Evolutionary conservation across 1,140 invertebrate genomes (phyloP).

Genomic region (Drosophila nasuta): DNA sequence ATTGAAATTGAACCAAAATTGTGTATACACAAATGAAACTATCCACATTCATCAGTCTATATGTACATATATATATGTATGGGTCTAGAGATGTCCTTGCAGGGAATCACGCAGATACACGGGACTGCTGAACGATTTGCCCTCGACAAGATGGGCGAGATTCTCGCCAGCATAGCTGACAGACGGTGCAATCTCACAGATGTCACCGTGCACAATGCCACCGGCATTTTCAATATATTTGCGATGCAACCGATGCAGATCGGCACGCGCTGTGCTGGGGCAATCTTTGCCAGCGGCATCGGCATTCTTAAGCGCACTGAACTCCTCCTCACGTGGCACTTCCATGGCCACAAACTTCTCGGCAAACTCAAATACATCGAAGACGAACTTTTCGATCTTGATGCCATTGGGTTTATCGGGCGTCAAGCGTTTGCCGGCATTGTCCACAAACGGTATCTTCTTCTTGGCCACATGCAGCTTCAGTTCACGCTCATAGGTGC

Average conservation of each 20-base stretch:
- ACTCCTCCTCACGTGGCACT: constrained; percentile 96
- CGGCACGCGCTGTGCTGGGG: constrained; percentile 92
- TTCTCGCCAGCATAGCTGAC: constrained; percentile 96
- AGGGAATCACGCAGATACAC: constrained; percentile 85
- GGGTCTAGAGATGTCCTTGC: constrained; percentile 69
- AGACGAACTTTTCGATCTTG: constrained; percentile 99
- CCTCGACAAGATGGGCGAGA: constrained; percentile 88
- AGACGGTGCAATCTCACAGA: constrained; percentile 96
- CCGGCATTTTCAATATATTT: constrained; percentile 94
- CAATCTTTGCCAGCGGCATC: constrained; percentile 95
- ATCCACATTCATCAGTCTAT: constrained; percentile 70
- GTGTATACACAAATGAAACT: constrained; percentile 40
- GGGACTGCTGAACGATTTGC: constrained; percentile 90
- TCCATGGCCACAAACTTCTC: constrained; percentile 97
- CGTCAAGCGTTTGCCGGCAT: constrained; percentile 89
- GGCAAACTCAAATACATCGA: constrained; percentile 98
- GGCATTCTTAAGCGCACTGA: constrained; percentile 98
- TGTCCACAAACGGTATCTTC: constrained; percentile 96
- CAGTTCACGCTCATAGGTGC: constrained; percentile 89
- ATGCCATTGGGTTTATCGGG: constrained; percentile 96
- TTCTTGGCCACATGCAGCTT: constrained; percentile 98
- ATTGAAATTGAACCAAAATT: constrained; percentile 21
- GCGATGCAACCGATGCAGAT: constrained; percentile 93
- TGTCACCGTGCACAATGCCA: constrained; percentile 89
- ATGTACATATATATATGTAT: constrained; percentile 30